Evolutionary conservation across 2,797 vertebrate genomes (phyloP), one percentile per base, ranked within the genome.

Genomic region (Cynopterus sphinx): DNA sequence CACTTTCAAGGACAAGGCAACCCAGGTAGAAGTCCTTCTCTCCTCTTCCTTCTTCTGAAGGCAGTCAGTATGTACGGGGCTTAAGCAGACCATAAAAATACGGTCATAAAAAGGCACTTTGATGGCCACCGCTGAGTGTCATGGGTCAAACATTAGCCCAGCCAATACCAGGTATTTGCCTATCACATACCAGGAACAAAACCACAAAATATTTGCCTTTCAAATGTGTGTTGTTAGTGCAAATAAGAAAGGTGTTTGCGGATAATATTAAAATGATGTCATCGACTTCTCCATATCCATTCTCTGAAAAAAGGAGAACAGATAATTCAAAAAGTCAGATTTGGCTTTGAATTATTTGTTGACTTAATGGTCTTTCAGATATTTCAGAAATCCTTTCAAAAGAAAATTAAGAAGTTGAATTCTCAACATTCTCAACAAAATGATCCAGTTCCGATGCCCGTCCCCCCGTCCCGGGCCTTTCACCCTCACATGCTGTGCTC

Each of bases 351-450:
- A 63, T 81, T 68, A 51, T 63, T 21, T 43, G 79, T 51, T 81
- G 93, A 83, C 70, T 89, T 88, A 31, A 26, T 3, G 33, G 55
- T 63, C 87, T 70, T 63, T 92, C 55, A 94, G 94, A 53, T 87
- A 93, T 53, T 91, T 91, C 89, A 90, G 84, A 92, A 63, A 61
- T 59, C 28, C 33, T 79, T 73, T 89, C 65, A 63, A 17, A 93
- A 74, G 71, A 75, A 67, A 94, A 91, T 49, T 17, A 70, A 82
- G 36, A 61, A 78, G 90, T 46, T 51, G 70, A 75, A 36, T 96
- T 31, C 49, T 39, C 74, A 87, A 36, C 53, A 53, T 57, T 68
- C 15, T 53, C 67, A 19, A 12, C 1, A 59, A 43, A 81, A 96
- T 0, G 55, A 61, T 74, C 93, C 79, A 31, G 82, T 36, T 74